These are phyloP conservation scores for Loripinus fragilis DNA, from an alignment of 2,888 invertebrate genomes.

Conservation along the genomic window DNA sequence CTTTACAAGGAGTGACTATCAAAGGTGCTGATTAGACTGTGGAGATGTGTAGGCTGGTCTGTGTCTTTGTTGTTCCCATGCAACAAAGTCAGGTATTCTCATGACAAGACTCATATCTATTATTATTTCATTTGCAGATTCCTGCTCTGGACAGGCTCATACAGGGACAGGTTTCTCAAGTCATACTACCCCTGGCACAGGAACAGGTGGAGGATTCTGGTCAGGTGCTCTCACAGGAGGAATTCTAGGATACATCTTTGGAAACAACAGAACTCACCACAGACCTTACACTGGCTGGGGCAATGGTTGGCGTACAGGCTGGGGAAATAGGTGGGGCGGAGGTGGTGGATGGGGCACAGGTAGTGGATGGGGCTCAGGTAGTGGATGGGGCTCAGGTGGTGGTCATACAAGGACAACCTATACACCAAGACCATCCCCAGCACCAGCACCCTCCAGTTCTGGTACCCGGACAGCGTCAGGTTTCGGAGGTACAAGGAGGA, in stretches of 20 bases:
- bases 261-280: constrained; percentile 52
- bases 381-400: constrained; percentile 36
- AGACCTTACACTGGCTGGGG: constrained; percentile 46
- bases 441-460: constrained; percentile 48
- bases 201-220: constrained; percentile 72
- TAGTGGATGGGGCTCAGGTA: constrained; percentile 32
- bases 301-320: constrained; percentile 38
- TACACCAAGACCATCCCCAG: constrained; percentile 3
- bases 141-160: constrained; percentile 39
- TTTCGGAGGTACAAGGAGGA: constrained; percentile 74
- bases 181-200: constrained; percentile 40
- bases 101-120: no score
- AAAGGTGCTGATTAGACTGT: no score
- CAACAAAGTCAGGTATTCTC: no score
- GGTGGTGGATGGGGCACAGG: constrained; percentile 2
- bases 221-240: constrained; percentile 77
- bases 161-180: constrained; percentile 28
- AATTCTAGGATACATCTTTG: constrained; percentile 74
- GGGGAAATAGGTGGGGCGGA: constrained; percentile 49
- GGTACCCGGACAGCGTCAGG: constrained; percentile 77
- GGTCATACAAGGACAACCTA: constrained; percentile 24
- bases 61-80: no score
- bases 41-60: no score
- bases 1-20: no score
- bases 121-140: constrained; percentile 39